Conservation (phyloP, 2,113 vertebrate species). For the Dendrocopos noguchii region DNA sequence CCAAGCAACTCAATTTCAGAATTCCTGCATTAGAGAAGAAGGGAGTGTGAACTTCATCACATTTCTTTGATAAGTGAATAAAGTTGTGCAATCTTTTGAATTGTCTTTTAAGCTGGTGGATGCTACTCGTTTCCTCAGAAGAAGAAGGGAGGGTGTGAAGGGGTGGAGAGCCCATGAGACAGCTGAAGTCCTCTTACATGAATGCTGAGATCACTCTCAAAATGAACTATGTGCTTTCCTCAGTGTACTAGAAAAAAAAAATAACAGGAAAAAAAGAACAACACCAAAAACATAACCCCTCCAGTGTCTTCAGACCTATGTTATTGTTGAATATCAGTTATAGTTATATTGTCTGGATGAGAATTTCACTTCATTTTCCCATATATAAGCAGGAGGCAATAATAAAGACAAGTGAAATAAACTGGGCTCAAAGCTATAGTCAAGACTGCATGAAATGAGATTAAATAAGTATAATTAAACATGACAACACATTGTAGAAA, state of each 20-base stretch:
- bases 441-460: background rate
- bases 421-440: background rate
- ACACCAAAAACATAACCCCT: background rate
- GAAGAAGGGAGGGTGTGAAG: background rate
- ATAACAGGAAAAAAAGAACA: background rate
- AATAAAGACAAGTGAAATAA: background rate
- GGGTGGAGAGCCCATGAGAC: background rate
- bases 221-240: background rate
- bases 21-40: background rate
- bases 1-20: background rate
- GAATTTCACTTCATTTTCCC: background rate
- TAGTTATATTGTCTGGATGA: background rate
- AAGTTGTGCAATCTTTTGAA: background rate
- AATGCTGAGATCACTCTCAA: background rate
- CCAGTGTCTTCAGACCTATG: background rate
- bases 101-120: background rate
- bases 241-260: background rate
- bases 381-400: background rate
- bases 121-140: background rate
- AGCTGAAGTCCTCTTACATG: background rate
- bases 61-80: conserved; percentile 10
- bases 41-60: background rate
- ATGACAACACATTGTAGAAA: background rate
- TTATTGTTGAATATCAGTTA: background rate
- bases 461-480: background rate